A percentile compares a stretch with the other conserved stretches of the same genome.
These are phyloP conservation scores for Noctuana brunneofusca DNA, from an alignment of 2,888 invertebrate species.

Conservation along the genomic window DNA sequence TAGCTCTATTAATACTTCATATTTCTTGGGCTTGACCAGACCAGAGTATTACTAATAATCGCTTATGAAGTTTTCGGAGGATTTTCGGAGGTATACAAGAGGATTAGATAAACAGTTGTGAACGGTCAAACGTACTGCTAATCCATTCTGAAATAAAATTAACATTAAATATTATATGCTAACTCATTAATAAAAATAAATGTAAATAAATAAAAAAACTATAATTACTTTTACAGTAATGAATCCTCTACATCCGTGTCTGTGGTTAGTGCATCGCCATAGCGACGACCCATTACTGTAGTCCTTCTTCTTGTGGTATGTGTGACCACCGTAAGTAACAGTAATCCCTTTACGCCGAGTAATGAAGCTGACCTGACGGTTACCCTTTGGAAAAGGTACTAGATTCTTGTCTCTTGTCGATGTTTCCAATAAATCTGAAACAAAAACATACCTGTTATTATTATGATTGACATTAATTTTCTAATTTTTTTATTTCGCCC, in stretches of 20 bases:
- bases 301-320: slow-evolving; percentile 15
- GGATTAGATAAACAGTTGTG: neutral
- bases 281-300: slow-evolving; percentile 23
- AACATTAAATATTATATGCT: neutral
- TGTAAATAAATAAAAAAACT: neutral
- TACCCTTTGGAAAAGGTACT: slow-evolving; percentile 9
- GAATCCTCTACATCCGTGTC: slow-evolving; percentile 21
- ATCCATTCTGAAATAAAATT: neutral
- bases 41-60: no score
- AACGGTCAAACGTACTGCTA: neutral
- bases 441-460: neutral
- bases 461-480: no score
- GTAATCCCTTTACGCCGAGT: slow-evolving; percentile 2
- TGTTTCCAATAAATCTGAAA: neutral
- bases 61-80: no score
- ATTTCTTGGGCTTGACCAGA: no score
- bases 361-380: neutral
- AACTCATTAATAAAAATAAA: neutral
- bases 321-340: slow-evolving; percentile 14
- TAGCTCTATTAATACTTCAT: no score
- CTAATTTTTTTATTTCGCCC: no score
- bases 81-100: no score
- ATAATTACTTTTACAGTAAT: slow-evolving; percentile 18
- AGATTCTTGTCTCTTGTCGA: neutral
- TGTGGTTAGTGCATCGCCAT: slow-evolving; percentile 23